Base-by-base conservation (phyloP, 2,888 invertebrate species). In the Nymphalis polychloros region DNA sequence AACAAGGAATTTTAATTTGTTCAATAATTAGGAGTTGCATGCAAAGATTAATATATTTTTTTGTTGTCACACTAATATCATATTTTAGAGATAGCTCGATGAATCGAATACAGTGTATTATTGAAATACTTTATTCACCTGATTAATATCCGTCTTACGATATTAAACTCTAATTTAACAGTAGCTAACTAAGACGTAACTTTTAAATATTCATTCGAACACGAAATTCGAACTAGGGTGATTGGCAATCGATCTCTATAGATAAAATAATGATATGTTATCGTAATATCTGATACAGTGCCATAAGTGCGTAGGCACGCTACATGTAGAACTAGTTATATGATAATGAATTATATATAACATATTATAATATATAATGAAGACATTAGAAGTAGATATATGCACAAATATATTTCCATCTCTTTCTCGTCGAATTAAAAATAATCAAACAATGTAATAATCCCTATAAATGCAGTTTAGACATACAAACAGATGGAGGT, bases 201-300 rank as follows among this genome's bases (percentile, higher is more conserved):
- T 46, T 55, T 2, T 35, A n/a, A 50, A 35, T 52, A 55, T 67
- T 48, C 27, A 64, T 57, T 53, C 7, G 49, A 55, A 61, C 53
- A 49, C 53, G 47, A 55, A 71, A 69, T 52, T 64, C 50, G 41
- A 70, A 65, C 57, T 63, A 72, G 70, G 66, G 65, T 72, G 71
- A 72, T 73, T 67, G 67, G 66, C 72, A 75, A 84, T 84, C 82
- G 81, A 84, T 84, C 78, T 75, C 69, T 71, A 70, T 69, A 75
- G 83, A 84, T 83, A 84, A 78, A 50, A 49, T 23, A 41, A 19
- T 67, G 72, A 74, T 74, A 73, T 60, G 55, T 27, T 70, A 72
- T 70, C 70, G 48, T 46, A 41, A 41, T 69, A 69, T 49, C 64
- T 64, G 59, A 53, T 50, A 60, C 8, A 49, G 20, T 31, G 46